Percentiles rank a stretch among this genome's conserved stretches.
These are phyloP conservation scores for Macrochelys suwanniensis DNA, from an alignment of 2,797 vertebrate genomes.

Conservation along the genomic window DNA sequence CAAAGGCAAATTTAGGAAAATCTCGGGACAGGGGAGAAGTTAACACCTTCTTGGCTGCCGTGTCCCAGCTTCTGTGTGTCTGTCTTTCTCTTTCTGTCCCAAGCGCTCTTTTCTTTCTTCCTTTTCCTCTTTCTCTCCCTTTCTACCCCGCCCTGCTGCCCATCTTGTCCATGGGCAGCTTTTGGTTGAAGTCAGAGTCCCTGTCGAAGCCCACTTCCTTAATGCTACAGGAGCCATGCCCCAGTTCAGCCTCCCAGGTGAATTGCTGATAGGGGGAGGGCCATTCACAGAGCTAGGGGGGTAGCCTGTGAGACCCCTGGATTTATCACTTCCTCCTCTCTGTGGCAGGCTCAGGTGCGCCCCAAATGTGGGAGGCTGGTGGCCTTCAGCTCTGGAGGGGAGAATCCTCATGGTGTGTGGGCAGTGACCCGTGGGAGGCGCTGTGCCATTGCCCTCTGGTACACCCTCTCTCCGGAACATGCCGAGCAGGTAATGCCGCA, in stretches of 20 bases:
- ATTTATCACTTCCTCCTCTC: neutral
- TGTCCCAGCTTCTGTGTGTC: neutral
- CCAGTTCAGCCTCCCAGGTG: neutral
- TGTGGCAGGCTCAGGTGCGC: slow-evolving; percentile 87
- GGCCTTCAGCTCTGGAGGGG: slow-evolving; percentile 93
- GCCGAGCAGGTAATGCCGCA: slow-evolving; percentile 89
- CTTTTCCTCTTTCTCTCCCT: neutral
- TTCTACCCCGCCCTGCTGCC: neutral
- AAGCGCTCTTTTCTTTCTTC: neutral
- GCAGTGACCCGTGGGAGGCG: slow-evolving; percentile 90
- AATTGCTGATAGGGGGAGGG: neutral
- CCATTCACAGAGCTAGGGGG: neutral
- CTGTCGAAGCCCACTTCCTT: neutral
- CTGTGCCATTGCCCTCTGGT: slow-evolving; percentile 94
- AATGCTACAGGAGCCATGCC: neutral
- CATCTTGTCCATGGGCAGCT: neutral
- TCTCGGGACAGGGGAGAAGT: slow-evolving; percentile 9
- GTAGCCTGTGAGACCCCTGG: neutral
- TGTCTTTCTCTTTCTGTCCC: neutral
- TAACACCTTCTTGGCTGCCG: slow-evolving; percentile 13
- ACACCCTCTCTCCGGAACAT: slow-evolving; percentile 90
- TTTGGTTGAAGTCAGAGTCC: neutral
- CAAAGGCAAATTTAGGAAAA: slow-evolving; percentile 80
- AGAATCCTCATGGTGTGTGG: slow-evolving; percentile 94
- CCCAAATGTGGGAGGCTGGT: slow-evolving; percentile 94